phyloP scores from a whole-genome alignment of 35 echinoderm and acorn worm genomes.

The Ophiothrix spiculata region DNA sequence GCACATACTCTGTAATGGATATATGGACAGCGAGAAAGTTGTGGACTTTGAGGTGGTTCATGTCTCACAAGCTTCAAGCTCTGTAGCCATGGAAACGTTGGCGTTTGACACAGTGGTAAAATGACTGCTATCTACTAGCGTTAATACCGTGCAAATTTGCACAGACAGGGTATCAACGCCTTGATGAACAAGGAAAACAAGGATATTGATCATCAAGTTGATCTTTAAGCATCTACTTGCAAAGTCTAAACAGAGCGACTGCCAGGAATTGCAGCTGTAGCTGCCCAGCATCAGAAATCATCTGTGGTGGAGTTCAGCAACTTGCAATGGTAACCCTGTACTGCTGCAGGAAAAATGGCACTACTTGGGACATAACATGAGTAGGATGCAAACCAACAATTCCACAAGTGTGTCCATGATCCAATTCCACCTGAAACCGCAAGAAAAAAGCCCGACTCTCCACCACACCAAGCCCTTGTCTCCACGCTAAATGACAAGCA shows the following conservation, averaged over 20 bases:
- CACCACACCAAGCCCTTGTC: conserved; percentile 19
- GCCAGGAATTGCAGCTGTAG: conserved; percentile 33
- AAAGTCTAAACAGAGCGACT: conserved; percentile 25
- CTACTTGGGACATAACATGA: conserved; percentile 18
- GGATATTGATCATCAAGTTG: conserved; percentile 50
- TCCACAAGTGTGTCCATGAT: conserved; percentile 2
- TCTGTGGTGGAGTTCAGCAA: conserved; percentile 30
- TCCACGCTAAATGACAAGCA: neutral
- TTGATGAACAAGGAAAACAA: conserved; percentile 29
- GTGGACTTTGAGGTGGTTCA: conserved; percentile 37
- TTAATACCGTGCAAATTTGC: conserved; percentile 11
- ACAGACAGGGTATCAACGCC: conserved; percentile 48
- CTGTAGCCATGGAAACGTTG: conserved; percentile 50
- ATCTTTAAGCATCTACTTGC: conserved; percentile 32
- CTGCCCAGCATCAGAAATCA: conserved; percentile 30
- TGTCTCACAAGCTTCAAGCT: conserved; percentile 49
- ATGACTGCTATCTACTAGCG: neutral
- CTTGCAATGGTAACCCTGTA: neutral
- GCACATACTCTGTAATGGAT: conserved; percentile 69
- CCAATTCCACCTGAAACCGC: neutral
- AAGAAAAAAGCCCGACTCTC: conserved; percentile 1
- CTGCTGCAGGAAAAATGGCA: conserved; percentile 24
- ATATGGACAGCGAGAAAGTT: conserved; percentile 13
- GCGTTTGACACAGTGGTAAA: conserved; percentile 13
- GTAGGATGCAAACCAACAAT: neutral